Conservation (phyloP, 2,113 vertebrate species). For the Vicugna pacos region DNA sequence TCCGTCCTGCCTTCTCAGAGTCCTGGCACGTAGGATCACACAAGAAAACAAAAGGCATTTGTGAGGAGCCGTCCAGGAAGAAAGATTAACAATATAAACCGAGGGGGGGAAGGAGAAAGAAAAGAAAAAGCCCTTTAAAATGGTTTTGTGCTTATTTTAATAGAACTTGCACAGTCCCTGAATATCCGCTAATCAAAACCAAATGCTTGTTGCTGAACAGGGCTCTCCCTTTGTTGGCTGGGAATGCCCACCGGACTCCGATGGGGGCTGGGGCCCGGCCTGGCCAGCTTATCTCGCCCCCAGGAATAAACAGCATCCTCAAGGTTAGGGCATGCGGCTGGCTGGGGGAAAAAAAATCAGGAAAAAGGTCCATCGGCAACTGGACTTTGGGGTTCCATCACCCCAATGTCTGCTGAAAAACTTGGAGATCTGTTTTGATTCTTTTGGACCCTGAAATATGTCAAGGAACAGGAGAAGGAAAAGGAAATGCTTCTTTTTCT, state of each 20-base stretch:
- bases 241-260: conserved; percentile 82
- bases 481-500: conserved; percentile 58
- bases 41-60: conserved; percentile 89
- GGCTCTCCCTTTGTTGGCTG: conserved; percentile 83
- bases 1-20: conserved; percentile 86
- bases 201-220: conserved; percentile 84
- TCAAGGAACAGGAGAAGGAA: conserved; percentile 75
- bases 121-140: conserved; percentile 86
- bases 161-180: conserved; percentile 85
- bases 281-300: conserved; percentile 84
- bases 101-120: conserved; percentile 74
- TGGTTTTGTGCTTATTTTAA: conserved; percentile 88
- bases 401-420: conserved; percentile 77
- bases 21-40: conserved; percentile 88
- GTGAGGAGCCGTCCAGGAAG: conserved; percentile 89
- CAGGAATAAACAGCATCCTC: conserved; percentile 85
- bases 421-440: conserved; percentile 61
- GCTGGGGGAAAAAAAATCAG: conserved; percentile 76
- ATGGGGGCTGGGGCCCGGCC: conserved; percentile 68
- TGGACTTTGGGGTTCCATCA: conserved; percentile 73
- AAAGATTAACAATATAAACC: conserved; percentile 89
- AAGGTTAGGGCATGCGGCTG: conserved; percentile 82
- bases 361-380: conserved; percentile 64
- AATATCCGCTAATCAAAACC: conserved; percentile 87
- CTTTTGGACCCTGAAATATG: conserved; percentile 80